Percentiles rank a stretch among this genome's conserved stretches.
Conservation (phyloP, 2,888 invertebrate species). For the Netelia virgata region DNA sequence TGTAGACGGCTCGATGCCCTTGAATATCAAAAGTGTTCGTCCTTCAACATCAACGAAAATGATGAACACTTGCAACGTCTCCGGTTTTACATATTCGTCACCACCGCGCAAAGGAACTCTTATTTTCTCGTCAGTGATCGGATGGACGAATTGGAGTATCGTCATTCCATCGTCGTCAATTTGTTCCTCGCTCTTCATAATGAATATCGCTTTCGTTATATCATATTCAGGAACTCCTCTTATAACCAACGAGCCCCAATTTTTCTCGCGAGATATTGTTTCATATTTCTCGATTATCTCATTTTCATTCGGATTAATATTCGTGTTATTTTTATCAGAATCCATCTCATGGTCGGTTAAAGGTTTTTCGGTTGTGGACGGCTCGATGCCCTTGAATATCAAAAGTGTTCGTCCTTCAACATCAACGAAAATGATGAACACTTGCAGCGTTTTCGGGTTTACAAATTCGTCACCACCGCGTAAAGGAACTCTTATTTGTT, state of each 20-base stretch:
- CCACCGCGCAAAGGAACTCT: neutral
- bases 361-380: neutral
- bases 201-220: slow-evolving; percentile 11
- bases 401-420: slow-evolving; percentile 6
- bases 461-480: slow-evolving; percentile 25
- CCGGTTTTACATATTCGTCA: slow-evolving; percentile 27
- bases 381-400: neutral
- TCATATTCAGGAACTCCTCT: slow-evolving; percentile 17
- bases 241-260: slow-evolving; percentile 3
- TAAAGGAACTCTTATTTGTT: slow-evolving; percentile 9
- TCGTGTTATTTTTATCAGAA: neutral
- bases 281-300: neutral
- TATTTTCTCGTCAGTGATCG: slow-evolving; percentile 3
- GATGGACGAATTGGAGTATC: slow-evolving; percentile 39
- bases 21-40: slow-evolving; percentile 22
- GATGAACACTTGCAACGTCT: neutral
- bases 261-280: neutral
- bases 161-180: neutral
- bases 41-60: slow-evolving; percentile 17
- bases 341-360: neutral
- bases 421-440: slow-evolving; percentile 30
- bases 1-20: neutral
- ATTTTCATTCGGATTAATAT: neutral
- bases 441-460: neutral
- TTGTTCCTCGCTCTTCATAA: neutral